Conservation (phyloP, 2,888 invertebrate species). For the Ormyrus rosae region DNA sequence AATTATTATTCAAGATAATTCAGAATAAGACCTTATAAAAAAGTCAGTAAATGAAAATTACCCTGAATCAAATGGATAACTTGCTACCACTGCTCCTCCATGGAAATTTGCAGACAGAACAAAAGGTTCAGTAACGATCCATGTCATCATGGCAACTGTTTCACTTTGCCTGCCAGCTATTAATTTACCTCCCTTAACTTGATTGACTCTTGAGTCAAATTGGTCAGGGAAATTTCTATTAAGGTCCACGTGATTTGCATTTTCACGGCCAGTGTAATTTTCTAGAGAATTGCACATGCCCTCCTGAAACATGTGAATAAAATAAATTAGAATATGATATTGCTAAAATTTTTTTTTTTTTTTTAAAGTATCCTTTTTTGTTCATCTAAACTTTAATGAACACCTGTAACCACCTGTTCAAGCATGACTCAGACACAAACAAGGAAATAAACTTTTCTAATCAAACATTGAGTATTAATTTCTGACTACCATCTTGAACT, state of each 20-base stretch:
- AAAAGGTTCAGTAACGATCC: constrained; percentile 92
- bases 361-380: too few species aligned
- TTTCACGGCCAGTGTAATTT: constrained; percentile 85
- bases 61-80: constrained; percentile 95
- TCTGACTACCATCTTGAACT: too few species aligned
- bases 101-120: constrained; percentile 96
- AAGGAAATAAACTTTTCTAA: too few species aligned
- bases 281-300: constrained; percentile 85
- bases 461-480: too few species aligned
- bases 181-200: constrained; percentile 76
- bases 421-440: too few species aligned
- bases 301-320: constrained; percentile 78
- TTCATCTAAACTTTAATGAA: too few species aligned
- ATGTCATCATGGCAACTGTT: constrained; percentile 91
- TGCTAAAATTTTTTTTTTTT: too few species aligned
- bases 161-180: constrained; percentile 86
- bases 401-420: too few species aligned
- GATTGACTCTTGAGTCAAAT: constrained; percentile 78
- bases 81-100: constrained; percentile 98
- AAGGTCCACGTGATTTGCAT: constrained; percentile 88
- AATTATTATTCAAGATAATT: background rate
- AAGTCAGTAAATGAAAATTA: constrained; percentile 69
- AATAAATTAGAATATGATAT: background rate
- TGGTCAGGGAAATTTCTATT: constrained; percentile 97
- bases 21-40: background rate